Percentiles rank a stretch among this genome's conserved stretches.
phyloP scores from a whole-genome alignment of 1,140 invertebrate genomes.

The Laupala kohalensis region DNA sequence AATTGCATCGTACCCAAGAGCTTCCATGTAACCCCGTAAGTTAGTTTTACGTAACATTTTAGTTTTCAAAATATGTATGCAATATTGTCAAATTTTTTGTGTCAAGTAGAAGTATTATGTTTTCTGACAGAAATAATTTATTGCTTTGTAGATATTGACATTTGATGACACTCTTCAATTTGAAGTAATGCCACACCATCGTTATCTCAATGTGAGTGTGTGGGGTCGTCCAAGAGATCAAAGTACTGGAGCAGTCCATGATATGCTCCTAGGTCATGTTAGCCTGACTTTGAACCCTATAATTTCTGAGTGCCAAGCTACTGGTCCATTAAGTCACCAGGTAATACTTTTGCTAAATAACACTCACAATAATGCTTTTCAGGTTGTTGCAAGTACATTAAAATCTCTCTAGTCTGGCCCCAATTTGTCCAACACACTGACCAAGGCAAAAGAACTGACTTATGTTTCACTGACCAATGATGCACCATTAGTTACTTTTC shows the following conservation, averaged over 20 bases:
- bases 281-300: constrained; percentile 66
- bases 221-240: constrained; percentile 44
- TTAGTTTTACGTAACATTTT: not conserved
- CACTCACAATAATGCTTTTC: too few relatives aligned
- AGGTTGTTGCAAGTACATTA: too few relatives aligned
- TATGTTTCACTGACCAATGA: too few relatives aligned
- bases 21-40: constrained; percentile 20
- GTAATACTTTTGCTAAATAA: constrained; percentile 54
- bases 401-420: too few relatives aligned
- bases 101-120: not conserved
- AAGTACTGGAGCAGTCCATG: constrained; percentile 24
- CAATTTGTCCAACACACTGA: too few relatives aligned
- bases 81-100: not conserved
- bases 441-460: too few relatives aligned
- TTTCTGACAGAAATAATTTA: not conserved
- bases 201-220: constrained; percentile 71
- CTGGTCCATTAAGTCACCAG: constrained; percentile 57
- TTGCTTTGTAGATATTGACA: constrained; percentile 38
- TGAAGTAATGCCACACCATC: constrained; percentile 51
- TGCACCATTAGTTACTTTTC: too few relatives aligned
- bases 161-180: constrained; percentile 66
- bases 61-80: not conserved
- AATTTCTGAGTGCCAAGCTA: constrained; percentile 62
- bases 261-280: constrained; percentile 59
- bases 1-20: constrained; percentile 20